Evolutionary conservation across 2,797 vertebrate genomes (phyloP).

Genomic region (Typhlichthys eigenmanni): DNA sequence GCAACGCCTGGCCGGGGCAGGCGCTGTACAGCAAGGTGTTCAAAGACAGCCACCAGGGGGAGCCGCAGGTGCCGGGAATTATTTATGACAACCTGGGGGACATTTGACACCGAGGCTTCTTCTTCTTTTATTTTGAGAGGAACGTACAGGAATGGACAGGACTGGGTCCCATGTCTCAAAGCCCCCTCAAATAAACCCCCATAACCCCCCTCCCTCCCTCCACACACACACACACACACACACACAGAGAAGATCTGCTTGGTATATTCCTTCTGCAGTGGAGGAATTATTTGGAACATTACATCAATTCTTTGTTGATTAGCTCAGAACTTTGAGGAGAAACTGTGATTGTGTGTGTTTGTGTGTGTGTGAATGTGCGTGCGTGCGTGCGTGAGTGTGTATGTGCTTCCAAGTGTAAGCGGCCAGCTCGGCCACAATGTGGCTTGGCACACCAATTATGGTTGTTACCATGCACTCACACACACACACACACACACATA

Average conservation of each 20-base stretch:
- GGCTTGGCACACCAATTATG: conserved; percentile 53
- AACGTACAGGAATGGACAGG: no score
- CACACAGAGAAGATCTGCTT: no score
- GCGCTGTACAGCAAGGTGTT: conserved; percentile 85
- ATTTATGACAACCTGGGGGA: conserved; percentile 82
- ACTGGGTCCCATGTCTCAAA: no score
- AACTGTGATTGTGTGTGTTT: conserved; percentile 35
- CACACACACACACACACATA: conserved; percentile 16
- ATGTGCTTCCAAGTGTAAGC: conserved; percentile 10
- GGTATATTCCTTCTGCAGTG: conserved; percentile 28
- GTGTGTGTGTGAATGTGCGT: conserved; percentile 24
- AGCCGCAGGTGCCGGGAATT: conserved; percentile 69
- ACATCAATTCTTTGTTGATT: conserved; percentile 25
- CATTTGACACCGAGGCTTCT: conserved; percentile 49
- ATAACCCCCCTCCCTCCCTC: neutral
- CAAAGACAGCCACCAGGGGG: conserved; percentile 62
- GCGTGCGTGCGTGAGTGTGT: conserved; percentile 35
- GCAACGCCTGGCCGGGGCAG: conserved; percentile 55
- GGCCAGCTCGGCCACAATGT: conserved; percentile 47
- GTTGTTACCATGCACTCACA: conserved; percentile 31
- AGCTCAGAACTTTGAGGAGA: conserved; percentile 34
- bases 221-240: neutral
- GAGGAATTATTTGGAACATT: conserved; percentile 32
- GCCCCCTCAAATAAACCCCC: neutral
- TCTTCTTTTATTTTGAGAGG: no score